Evolutionary conservation across 2,888 invertebrate species (phyloP).

Genomic region (Coelinius sp.): DNA sequence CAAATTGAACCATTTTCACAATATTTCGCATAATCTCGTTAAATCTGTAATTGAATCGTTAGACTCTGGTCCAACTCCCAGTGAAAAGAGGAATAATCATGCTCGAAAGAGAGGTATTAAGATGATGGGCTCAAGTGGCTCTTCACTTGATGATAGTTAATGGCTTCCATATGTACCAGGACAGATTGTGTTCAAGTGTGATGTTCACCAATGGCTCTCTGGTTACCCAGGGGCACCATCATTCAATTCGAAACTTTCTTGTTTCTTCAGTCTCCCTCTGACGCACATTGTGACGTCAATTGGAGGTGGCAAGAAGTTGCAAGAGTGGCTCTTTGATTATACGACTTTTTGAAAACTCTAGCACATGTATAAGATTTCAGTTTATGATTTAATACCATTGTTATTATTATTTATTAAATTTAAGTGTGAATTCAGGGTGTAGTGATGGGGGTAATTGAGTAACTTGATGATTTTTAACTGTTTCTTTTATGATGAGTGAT

Average conservation of each 20-base stretch:
- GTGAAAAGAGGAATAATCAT: slow-evolving; percentile 24
- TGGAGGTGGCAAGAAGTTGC: slow-evolving; percentile 61
- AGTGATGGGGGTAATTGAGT: no score
- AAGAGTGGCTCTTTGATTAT: slow-evolving; percentile 44
- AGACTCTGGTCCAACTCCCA: background rate
- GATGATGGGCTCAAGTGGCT: slow-evolving; percentile 62
- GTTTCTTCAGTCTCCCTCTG: slow-evolving; percentile 65
- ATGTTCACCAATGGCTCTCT: no score
- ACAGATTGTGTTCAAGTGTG: slow-evolving; percentile 30
- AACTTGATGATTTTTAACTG: no score
- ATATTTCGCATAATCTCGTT: background rate
- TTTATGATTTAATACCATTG: no score
- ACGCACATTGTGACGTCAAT: slow-evolving; percentile 70
- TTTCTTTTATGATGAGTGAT: no score
- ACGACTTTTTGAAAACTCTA: slow-evolving; percentile 16
- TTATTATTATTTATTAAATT: no score
- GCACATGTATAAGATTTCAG: background rate
- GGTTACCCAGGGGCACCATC: slow-evolving; percentile 54
- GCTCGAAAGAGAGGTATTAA: slow-evolving; percentile 31
- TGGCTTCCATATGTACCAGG: slow-evolving; percentile 48
- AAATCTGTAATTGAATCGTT: no score
- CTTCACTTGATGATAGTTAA: slow-evolving; percentile 63
- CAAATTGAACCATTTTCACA: no score
- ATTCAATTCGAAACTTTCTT: slow-evolving; percentile 69
- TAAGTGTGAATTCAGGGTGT: no score